Conservation (phyloP, 2,888 invertebrate species). For the Coenonympha arcania region DNA sequence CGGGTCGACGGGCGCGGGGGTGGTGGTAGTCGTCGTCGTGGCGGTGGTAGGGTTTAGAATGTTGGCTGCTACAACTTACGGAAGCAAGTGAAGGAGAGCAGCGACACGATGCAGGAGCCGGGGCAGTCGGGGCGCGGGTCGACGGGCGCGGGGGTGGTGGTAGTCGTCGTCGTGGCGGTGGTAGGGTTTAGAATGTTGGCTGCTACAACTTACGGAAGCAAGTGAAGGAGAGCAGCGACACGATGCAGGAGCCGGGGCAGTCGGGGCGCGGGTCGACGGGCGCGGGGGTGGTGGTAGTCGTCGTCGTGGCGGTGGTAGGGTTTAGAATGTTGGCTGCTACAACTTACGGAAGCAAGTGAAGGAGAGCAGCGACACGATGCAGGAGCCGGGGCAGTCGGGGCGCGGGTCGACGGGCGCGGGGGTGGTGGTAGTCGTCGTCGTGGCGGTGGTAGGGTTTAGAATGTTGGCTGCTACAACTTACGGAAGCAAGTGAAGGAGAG, state of each 20-base stretch:
- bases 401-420: slow-evolving; percentile 81
- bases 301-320: slow-evolving; percentile 68
- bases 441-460: slow-evolving; percentile 63
- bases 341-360: slow-evolving; percentile 90
- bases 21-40: slow-evolving; percentile 71
- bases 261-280: slow-evolving; percentile 85
- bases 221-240: slow-evolving; percentile 89
- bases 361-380: slow-evolving; percentile 89
- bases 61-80: too few relatives aligned
- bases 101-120: slow-evolving; percentile 91
- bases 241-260: slow-evolving; percentile 93
- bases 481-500: slow-evolving; percentile 94
- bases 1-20: slow-evolving; percentile 79
- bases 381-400: slow-evolving; percentile 92
- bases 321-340: too few relatives aligned
- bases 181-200: too few relatives aligned
- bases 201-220: slow-evolving; percentile 86
- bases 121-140: slow-evolving; percentile 91
- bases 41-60: slow-evolving; percentile 63
- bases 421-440: slow-evolving; percentile 71
- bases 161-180: slow-evolving; percentile 69
- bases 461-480: too few relatives aligned
- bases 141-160: slow-evolving; percentile 73
- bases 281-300: slow-evolving; percentile 69
- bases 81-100: slow-evolving; percentile 93